Base-by-base conservation (phyloP, 2,888 invertebrate genomes). In the Flabesymbios commensalis region DNA sequence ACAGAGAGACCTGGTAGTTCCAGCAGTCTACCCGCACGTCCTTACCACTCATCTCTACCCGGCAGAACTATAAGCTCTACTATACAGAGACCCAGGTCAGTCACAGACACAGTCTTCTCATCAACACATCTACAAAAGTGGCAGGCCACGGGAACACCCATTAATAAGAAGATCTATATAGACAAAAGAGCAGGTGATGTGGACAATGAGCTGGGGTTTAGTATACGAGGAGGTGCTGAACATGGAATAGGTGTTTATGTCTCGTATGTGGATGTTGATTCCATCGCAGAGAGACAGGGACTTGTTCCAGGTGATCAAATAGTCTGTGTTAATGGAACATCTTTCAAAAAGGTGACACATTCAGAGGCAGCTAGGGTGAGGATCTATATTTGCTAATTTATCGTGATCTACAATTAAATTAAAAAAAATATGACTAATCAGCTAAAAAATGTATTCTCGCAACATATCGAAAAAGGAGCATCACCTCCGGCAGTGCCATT, bases 181-280 rank as follows among this genome's bases (percentile, higher is more conserved):
- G 2, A 54, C 49, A 33, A 24, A 3, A 2, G 29, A 56, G n/a
- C 51, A 29, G n/a, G n/a, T n/a, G n/a, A n/a, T n/a, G n/a, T 29
- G 22, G 28, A 28, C 43, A 28, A 29, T 57, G 33, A 19, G 43
- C 28, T 65, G 73, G 96, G 96, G n/a, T 87, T 96, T 76, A 94
- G 94, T 92, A 96, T 96, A 74, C 87, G 95, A 64, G 95, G 95
- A 36, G 95, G 95, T 19, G 87, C 93, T 56, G 95, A 96, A 83
- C 94, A 94, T 84, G 94, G 93, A 76, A 88, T 95, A 68, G 96
- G 95, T 33, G 93, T 96, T 80, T 96, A 94, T 85, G 91, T 96
- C 77, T 95, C 95, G 0, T 94, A 94, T 48, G 93, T 96, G 58
- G 94, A 95, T 84, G 91, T 92, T 80, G 93, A 92, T 72, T 94